A percentile compares a stretch with the other conserved stretches of the same genome.
phyloP scores from a whole-genome alignment of 37 sponge, comb jelly and placozoan genomes.

The Hormiphora californensis region DNA sequence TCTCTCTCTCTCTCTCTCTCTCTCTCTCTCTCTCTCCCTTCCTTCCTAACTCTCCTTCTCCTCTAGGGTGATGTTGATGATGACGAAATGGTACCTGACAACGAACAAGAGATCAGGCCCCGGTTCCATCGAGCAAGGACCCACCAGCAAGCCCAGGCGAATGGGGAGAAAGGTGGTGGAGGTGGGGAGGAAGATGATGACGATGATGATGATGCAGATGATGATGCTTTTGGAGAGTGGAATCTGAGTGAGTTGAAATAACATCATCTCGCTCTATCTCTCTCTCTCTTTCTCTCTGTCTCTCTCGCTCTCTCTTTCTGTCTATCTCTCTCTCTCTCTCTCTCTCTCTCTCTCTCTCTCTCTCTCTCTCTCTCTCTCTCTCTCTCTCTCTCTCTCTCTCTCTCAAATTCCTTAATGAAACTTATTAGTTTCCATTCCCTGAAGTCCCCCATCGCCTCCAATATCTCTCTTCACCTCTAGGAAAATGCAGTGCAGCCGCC shows the following conservation, averaged over 20 bases:
- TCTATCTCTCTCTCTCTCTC: too few species aligned
- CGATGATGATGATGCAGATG: constrained; percentile 78
- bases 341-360: too few species aligned
- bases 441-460: too few species aligned
- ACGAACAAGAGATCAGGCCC: constrained; percentile 85
- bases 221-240: constrained; percentile 87
- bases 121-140: constrained; percentile 75
- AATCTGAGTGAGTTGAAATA: constrained; percentile 92
- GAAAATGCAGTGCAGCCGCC: constrained; percentile 90
- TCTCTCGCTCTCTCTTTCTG: too few species aligned
- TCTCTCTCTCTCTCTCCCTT: too few species aligned
- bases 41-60: background rate
- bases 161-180: constrained; percentile 12
- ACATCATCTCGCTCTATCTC: too few species aligned
- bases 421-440: too few species aligned
- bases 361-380: too few species aligned
- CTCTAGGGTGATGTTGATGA: constrained; percentile 73
- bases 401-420: too few species aligned
- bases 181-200: constrained; percentile 64
- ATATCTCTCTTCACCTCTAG: constrained; percentile 55
- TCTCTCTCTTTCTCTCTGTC: too few species aligned
- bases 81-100: constrained; percentile 78
- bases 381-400: too few species aligned
- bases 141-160: constrained; percentile 53
- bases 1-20: too few species aligned